Conservation (phyloP, 1,140 invertebrate genomes). For the Solenopsis invicta region DNA sequence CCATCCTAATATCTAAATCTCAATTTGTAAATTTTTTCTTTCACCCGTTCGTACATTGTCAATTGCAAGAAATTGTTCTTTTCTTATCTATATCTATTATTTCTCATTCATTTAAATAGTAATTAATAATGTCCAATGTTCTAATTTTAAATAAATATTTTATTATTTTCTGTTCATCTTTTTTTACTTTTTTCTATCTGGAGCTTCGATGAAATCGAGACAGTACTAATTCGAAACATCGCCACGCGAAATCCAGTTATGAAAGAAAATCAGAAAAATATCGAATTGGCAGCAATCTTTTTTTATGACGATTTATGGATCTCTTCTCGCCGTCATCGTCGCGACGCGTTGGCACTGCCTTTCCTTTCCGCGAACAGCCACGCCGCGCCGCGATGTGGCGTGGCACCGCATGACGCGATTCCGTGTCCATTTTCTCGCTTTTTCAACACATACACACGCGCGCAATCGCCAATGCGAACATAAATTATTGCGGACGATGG, state of each 20-base stretch:
- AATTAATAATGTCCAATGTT: not conserved
- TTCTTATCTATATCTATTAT: not conserved
- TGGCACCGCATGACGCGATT: conserved; percentile 12
- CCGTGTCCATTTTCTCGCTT: conserved; percentile 66
- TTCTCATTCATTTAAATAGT: not conserved
- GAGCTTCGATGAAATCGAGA: not conserved
- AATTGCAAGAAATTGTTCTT: not conserved
- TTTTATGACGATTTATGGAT: conserved; percentile 42
- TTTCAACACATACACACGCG: conserved; percentile 58
- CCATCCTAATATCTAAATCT: not conserved
- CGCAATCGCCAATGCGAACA: conserved; percentile 49
- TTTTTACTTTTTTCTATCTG: not conserved
- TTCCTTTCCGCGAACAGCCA: conserved; percentile 66
- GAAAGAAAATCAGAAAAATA: conserved; percentile 28
- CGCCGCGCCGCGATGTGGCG: not conserved
- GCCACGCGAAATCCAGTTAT: not conserved
- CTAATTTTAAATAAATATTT: not conserved
- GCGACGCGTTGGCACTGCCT: conserved; percentile 1
- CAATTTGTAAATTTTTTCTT: not conserved
- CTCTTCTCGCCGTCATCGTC: not conserved
- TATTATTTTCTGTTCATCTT: not conserved
- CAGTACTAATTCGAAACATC: not conserved
- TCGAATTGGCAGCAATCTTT: conserved; percentile 33
- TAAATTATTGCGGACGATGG: conserved; percentile 77
- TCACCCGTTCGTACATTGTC: not conserved